phyloP scores from a whole-genome alignment of 2,113 vertebrate species.

The Albula glossodonta region DNA sequence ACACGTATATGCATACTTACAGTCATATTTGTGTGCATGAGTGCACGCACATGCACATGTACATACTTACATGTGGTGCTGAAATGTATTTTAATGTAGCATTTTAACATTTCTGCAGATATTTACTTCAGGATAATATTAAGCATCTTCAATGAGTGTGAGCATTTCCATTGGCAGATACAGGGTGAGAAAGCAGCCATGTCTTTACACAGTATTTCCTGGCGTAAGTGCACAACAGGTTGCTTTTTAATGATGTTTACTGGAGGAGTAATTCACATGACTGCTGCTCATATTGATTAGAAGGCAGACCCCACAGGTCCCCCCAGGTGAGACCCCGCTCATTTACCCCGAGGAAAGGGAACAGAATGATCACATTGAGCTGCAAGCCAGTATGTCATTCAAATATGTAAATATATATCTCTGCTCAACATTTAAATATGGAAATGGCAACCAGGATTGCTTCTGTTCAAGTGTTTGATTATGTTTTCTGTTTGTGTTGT shows the following conservation, averaged over 20 bases:
- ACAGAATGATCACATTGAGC: not conserved
- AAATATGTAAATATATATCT: not conserved
- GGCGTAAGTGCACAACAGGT: not conserved
- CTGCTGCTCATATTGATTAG: not conserved
- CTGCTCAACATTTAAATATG: not conserved
- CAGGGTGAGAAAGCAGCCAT: not conserved
- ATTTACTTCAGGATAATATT: not conserved
- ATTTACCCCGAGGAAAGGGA: not conserved
- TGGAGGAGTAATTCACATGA: not conserved
- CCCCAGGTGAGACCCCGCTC: not conserved
- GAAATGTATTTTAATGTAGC: no score
- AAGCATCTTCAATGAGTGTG: not conserved
- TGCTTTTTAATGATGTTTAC: conserved; percentile 16
- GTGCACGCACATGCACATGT: no score
- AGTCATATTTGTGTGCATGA: not conserved
- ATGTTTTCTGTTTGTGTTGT: not conserved
- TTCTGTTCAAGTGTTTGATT: not conserved
- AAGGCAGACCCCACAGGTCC: not conserved
- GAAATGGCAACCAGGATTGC: not conserved
- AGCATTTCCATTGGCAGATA: not conserved
- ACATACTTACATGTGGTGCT: no score
- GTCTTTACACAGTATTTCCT: not conserved
- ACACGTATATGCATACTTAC: not conserved
- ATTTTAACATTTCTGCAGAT: no score
- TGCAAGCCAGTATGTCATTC: not conserved